A percentile compares a stretch with the other conserved stretches of the same genome.
These are phyloP conservation scores for Indicator maculatus DNA, from an alignment of 2,113 vertebrate species.

Conservation along the genomic window DNA sequence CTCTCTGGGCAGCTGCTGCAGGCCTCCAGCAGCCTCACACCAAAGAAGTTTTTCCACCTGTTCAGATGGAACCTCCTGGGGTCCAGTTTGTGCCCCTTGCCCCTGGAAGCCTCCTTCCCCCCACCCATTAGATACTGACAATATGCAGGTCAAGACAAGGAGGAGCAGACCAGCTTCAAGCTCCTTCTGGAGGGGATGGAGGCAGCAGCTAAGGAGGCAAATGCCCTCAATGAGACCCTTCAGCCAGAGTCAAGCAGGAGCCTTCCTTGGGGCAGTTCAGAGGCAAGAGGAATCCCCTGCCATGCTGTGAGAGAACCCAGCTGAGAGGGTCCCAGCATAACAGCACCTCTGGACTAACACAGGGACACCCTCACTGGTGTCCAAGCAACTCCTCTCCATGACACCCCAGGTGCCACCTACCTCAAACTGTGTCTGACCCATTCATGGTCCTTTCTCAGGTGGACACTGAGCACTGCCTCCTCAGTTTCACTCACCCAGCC, in stretches of 20 bases:
- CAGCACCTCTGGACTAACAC: background rate
- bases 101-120: no score
- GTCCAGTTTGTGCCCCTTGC: no score
- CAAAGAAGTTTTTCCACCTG: no score
- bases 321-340: background rate
- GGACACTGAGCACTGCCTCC: slow-evolving; percentile 52
- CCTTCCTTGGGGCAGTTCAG: background rate
- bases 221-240: background rate
- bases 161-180: background rate
- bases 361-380: background rate
- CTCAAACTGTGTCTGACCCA: slow-evolving; percentile 37
- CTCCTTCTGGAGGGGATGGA: background rate
- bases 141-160: background rate
- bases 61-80: no score
- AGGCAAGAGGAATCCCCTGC: background rate
- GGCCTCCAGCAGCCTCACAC: no score
- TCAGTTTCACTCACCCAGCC: slow-evolving; percentile 55
- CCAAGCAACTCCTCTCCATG: slow-evolving; percentile 14
- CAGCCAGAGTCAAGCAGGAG: background rate
- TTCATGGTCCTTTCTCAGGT: slow-evolving; percentile 43
- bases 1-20: no score
- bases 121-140: no score
- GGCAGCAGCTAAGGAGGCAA: background rate
- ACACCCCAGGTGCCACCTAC: slow-evolving; percentile 62
- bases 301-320: background rate